Conservation (phyloP, 92 coral and sea anemone species). For the Zoanthus sociatus region DNA sequence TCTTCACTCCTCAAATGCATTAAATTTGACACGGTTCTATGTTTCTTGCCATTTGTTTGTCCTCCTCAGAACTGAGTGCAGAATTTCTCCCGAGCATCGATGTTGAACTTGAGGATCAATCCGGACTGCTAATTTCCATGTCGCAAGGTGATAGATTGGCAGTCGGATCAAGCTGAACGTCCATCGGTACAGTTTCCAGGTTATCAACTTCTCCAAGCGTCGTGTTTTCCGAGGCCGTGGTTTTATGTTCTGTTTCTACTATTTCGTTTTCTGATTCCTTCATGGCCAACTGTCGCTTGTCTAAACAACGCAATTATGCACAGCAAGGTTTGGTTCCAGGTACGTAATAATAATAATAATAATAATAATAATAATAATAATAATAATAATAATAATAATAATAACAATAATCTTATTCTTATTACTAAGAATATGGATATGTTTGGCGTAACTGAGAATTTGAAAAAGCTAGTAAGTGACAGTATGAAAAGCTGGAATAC, state of each 20-base stretch:
- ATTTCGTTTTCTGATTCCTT: slow-evolving; percentile 5
- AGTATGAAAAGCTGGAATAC: no score
- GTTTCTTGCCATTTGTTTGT: not conserved
- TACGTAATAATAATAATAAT: no score
- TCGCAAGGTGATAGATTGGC: slow-evolving; percentile 42
- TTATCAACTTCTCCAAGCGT: slow-evolving; percentile 30
- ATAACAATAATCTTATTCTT: no score
- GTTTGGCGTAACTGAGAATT: no score
- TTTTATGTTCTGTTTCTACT: slow-evolving; percentile 26
- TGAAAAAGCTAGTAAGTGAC: no score
- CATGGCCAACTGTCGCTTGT: not conserved
- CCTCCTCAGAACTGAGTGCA: not conserved
- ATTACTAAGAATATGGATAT: no score
- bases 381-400: no score
- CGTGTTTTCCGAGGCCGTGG: slow-evolving; percentile 1
- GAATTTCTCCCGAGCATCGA: not conserved
- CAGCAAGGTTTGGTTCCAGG: no score
- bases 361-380: no score
- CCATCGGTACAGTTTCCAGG: slow-evolving; percentile 28
- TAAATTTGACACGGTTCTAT: not conserved
- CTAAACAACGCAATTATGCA: slow-evolving; percentile 9
- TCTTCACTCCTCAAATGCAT: not conserved
- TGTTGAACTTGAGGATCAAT: not conserved
- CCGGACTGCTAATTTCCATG: slow-evolving; percentile 52
- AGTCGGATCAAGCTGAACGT: slow-evolving; percentile 38